A percentile compares a stretch with the other conserved stretches of the same genome.
These are phyloP conservation scores for Calliopum simillimum DNA, from an alignment of 2,888 invertebrate species.

Conservation along the genomic window DNA sequence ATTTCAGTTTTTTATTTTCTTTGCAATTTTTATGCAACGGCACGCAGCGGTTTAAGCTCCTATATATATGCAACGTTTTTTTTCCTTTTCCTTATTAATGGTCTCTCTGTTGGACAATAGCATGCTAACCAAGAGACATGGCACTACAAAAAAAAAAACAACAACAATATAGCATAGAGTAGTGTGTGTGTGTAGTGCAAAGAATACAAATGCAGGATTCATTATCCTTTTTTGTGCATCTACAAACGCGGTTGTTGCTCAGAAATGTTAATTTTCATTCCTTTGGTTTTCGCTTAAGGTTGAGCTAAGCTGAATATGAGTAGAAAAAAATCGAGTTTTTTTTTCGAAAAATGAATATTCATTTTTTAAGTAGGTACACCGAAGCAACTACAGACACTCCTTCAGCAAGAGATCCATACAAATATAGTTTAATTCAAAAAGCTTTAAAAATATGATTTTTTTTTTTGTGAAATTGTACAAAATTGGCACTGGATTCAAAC, in stretches of 20 bases:
- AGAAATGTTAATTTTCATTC: constrained; percentile 34
- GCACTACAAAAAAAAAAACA: constrained; percentile 5
- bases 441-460: too few species aligned
- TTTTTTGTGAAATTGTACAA: too few species aligned
- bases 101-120: constrained; percentile 22
- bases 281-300: constrained; percentile 10
- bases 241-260: constrained; percentile 27
- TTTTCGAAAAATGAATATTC: too few species aligned
- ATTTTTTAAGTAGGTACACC: too few species aligned
- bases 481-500: too few species aligned
- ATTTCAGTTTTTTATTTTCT: constrained; percentile 15
- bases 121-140: constrained; percentile 11
- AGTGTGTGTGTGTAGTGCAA: background rate
- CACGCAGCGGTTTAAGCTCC: constrained; percentile 37
- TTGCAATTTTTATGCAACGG: constrained; percentile 38
- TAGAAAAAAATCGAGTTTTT: constrained; percentile 1
- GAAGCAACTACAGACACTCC: too few species aligned
- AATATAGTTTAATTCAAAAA: too few species aligned
- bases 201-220: constrained; percentile 30
- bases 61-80: constrained; percentile 38
- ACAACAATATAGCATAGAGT: background rate
- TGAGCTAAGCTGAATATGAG: background rate
- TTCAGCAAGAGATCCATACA: too few species aligned
- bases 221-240: constrained; percentile 32
- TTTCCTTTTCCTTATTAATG: constrained; percentile 24